Base-by-base conservation (phyloP, 2,888 invertebrate species). In the Tiliacea citrago region DNA sequence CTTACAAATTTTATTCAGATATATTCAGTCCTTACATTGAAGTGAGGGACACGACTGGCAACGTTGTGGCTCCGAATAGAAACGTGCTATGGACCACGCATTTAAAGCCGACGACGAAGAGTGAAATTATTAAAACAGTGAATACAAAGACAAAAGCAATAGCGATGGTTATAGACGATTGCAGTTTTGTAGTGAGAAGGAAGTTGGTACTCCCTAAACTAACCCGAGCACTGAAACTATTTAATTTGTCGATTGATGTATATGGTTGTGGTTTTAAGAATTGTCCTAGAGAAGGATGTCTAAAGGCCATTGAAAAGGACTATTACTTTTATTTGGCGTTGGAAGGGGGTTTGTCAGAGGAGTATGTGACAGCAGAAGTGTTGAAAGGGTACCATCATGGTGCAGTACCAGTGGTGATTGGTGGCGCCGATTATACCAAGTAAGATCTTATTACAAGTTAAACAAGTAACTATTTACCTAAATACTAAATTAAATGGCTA, bases 321-420 rank as follows among this genome's bases (percentile, higher is more conserved):
- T 96, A 96, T 84, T 94, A 91, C 65, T 96, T 95, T 81, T 94
- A 95, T 84, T 88, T 96, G 65, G 93, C 91, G 0, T 85, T 89
- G 63, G 96, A 96, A 81, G 85, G 84, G 0, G 90, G 90, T 75
- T 68, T 89, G 2, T 83, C 92, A 0, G 91, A 92, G 53, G 96
- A 96, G 83, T 96, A 93, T 86, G 92, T 96, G 8, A 94, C 94
- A 0, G 86, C 89, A 10, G 94, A 94, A 79, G 92, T 96, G 0
- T 76, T 95, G 49, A 92, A 92, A 51, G 96, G 96, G 1, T 94
- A 96, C 82, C 95, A 97, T 86, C 96, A 97, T 90, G 95, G 97
- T 86, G 95, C 97, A 47, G 95, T 98, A 0, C 98, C 98, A 0
- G 97, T 98, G 47, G 97, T 98, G 9, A 95, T 97, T 89, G 97